phyloP scores from a whole-genome alignment of 2,113 vertebrate species.

The Dasypus novemcinctus region DNA sequence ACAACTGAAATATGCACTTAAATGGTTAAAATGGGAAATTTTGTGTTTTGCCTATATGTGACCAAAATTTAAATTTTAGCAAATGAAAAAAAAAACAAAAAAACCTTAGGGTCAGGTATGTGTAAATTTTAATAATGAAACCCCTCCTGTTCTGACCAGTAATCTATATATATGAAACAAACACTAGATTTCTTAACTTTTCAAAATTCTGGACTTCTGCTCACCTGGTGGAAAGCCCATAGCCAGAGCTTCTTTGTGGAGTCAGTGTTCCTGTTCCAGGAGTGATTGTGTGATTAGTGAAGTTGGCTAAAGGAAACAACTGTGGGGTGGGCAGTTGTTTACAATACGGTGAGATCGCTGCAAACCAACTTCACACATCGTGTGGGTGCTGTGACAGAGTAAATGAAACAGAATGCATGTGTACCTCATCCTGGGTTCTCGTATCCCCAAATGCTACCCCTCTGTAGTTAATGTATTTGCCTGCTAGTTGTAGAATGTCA shows the following conservation, averaged over 20 bases:
- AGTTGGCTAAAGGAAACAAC: constrained; percentile 6
- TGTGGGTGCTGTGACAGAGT: constrained; percentile 45
- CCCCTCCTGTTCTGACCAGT: not conserved
- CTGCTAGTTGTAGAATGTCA: constrained; percentile 38
- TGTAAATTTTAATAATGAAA: not conserved
- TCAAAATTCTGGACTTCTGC: not conserved
- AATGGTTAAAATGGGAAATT: too few relatives aligned
- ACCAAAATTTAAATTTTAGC: too few relatives aligned
- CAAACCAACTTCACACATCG: constrained; percentile 54
- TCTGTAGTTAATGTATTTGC: constrained; percentile 20
- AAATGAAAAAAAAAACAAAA: too few relatives aligned
- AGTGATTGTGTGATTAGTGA: constrained; percentile 1
- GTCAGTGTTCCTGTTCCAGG: not conserved
- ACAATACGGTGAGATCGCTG: not conserved
- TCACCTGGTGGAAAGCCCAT: not conserved
- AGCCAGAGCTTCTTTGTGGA: rapidly evolving
- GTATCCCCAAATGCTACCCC: constrained; percentile 52
- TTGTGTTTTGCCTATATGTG: too few relatives aligned
- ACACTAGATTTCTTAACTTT: not conserved
- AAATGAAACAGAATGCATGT: constrained; percentile 68
- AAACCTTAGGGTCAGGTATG: not conserved
- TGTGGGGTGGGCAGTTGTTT: constrained; percentile 6
- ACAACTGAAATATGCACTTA: too few relatives aligned
- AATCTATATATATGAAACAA: not conserved
- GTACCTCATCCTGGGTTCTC: not conserved